Percentiles rank a stretch among this genome's conserved stretches.
Conservation (phyloP, 2,888 invertebrate species). For the Sussaba pulchella region DNA sequence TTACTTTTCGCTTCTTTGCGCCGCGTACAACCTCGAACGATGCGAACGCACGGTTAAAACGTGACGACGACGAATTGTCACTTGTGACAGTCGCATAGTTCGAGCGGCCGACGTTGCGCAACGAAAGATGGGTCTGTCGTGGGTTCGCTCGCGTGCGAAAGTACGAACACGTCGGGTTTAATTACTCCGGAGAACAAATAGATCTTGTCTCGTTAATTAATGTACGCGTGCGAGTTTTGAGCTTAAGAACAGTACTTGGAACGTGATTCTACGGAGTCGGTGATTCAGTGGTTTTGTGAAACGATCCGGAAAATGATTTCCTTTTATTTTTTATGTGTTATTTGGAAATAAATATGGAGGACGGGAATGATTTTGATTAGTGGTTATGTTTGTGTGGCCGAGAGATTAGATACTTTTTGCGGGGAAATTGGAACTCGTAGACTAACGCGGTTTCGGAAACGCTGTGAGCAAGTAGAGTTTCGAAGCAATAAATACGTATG, state of each 20-base stretch:
- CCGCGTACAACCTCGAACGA: conserved; percentile 31
- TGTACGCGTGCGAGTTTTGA: not conserved
- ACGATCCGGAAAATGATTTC: not conserved
- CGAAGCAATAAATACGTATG: conserved; percentile 3
- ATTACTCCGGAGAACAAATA: conserved; percentile 44
- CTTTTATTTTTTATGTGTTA: not conserved
- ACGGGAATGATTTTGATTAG: conserved; percentile 20
- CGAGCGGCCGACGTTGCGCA: conserved; percentile 48
- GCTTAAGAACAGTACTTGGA: not conserved
- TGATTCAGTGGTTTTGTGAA: not conserved
- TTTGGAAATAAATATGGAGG: conserved; percentile 1
- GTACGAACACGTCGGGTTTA: conserved; percentile 33
- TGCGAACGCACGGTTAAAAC: conserved; percentile 11
- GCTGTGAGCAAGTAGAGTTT: not conserved
- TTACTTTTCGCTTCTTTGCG: conserved; percentile 49
- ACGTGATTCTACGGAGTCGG: not conserved
- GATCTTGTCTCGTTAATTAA: conserved; percentile 25
- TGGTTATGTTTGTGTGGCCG: conserved; percentile 23
- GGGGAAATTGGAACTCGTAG: conserved; percentile 15
- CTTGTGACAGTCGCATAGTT: conserved; percentile 20
- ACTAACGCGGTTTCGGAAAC: conserved; percentile 17
- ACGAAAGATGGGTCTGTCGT: conserved; percentile 36
- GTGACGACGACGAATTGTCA: conserved; percentile 27
- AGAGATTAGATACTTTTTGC: conserved; percentile 15
- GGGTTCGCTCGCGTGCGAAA: conserved; percentile 14